Evolutionary conservation across 2,888 invertebrate species (phyloP).

Genomic region (Odontomyia ornata): DNA sequence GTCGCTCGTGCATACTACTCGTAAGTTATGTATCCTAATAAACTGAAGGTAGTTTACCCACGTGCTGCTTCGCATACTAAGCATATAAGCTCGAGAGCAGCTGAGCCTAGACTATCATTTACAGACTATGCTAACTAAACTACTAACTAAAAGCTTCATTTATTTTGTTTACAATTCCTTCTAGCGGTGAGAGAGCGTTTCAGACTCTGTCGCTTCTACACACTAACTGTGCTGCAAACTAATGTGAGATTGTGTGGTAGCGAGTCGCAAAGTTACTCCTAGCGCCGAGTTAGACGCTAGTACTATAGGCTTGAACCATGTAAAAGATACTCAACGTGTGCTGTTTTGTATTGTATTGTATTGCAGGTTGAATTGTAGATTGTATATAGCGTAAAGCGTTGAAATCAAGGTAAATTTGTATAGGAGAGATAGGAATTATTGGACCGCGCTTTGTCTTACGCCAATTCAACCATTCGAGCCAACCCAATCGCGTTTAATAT

Average conservation of each 20-base stretch:
- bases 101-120: background rate
- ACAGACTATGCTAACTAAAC: background rate
- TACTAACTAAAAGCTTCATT: constrained; percentile 33
- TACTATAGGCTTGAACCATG: constrained; percentile 13
- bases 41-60: background rate
- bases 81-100: constrained; percentile 1
- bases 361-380: no score
- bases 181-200: constrained; percentile 8
- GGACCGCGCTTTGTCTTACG: constrained; percentile 18
- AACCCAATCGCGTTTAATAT: background rate
- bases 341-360: no score
- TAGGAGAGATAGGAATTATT: constrained; percentile 24
- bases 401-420: constrained; percentile 26
- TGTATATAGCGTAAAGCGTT: constrained; percentile 28
- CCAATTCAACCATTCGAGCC: background rate
- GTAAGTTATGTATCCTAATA: background rate
- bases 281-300: background rate
- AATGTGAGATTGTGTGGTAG: background rate
- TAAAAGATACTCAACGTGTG: background rate
- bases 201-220: background rate
- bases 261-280: background rate
- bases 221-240: background rate
- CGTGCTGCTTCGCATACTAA: background rate
- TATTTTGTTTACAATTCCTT: constrained; percentile 27
- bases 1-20: no score